Evolutionary conservation across 1,140 invertebrate genomes (phyloP), one percentile per base, ranked within the genome.

Genomic region (Aphelenchoides fujianensis): DNA sequence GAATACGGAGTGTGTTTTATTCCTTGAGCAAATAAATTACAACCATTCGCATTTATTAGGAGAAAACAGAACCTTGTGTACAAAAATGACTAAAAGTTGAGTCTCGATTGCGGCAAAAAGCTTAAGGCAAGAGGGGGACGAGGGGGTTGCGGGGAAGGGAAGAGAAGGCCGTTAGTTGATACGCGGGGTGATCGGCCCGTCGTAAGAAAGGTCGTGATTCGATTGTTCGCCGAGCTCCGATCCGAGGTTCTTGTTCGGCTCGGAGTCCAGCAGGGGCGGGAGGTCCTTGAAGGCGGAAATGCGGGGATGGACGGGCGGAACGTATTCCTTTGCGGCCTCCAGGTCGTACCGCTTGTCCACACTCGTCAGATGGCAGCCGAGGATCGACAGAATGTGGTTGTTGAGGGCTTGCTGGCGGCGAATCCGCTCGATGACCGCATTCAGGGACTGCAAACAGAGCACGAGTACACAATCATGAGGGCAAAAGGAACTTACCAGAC

Each of bases 351-450:
- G 19, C 1, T 30, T 30, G 32, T 66, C 63, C 12, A 66, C 63
- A 1, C 12, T 37, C n/a, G 16, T 30, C 27, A 66, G 31, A 35
- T 66, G 63, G 1, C 36, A 35, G 86, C 95, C 94, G 32, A 99
- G 88, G 52, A 95, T 92, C 23, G 94, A 92, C 87, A 98, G 98
- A 71, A 98, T 97, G 87, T 98, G 95, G 57, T 93, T 96, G 87
- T 98, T 98, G 52, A 98, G 87, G 70, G 98, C 94, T 88, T 98
- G 95, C 86, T 98, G 97, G 68, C 95, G 89, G 63, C 95, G 89
- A 78, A 98, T 96, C 74, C 96, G 89, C 86, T 98, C 95, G 57
- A 97, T 94, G 93, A 98, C 96, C 69, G 91, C 89, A 83, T 96
- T 96, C 75, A 98, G 87, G 75, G 92, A 91, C 94, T 97, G 74